phyloP scores from a whole-genome alignment of 2,888 invertebrate species.

The Drosophila limbata region DNA sequence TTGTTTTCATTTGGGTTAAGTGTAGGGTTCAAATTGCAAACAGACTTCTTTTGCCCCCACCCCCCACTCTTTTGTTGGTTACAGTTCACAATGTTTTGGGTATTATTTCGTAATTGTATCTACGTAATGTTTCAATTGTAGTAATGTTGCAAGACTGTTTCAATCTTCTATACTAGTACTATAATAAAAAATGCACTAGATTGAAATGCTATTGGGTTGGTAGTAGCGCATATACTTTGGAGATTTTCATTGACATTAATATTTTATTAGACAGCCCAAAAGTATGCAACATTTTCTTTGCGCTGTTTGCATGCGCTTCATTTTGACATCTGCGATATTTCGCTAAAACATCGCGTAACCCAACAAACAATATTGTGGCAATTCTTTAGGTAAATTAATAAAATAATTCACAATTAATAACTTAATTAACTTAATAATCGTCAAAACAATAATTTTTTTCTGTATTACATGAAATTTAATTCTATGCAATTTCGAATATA shows the following conservation, averaged over 20 bases:
- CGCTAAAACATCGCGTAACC: constrained; percentile 5
- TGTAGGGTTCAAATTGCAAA: constrained; percentile 60
- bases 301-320: background rate
- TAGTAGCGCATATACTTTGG: background rate
- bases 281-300: constrained; percentile 37
- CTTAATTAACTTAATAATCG: no score
- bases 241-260: background rate
- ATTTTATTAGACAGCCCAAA: constrained; percentile 28
- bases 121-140: constrained; percentile 9
- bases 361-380: constrained; percentile 6
- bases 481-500: no score
- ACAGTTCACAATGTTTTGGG: constrained; percentile 21
- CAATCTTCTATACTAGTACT: background rate
- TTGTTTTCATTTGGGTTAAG: constrained; percentile 78
- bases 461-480: no score
- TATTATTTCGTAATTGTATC: constrained; percentile 27
- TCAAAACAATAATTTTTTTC: no score
- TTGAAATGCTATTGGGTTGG: background rate
- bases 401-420: no score
- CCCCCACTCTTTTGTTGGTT: background rate
- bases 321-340: background rate
- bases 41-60: background rate
- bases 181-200: background rate
- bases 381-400: no score
- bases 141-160: background rate